Evolutionary conservation across 2,113 vertebrate genomes (phyloP), one percentile per base, ranked within the genome.

Genomic region (Marcusenius ussheri): DNA sequence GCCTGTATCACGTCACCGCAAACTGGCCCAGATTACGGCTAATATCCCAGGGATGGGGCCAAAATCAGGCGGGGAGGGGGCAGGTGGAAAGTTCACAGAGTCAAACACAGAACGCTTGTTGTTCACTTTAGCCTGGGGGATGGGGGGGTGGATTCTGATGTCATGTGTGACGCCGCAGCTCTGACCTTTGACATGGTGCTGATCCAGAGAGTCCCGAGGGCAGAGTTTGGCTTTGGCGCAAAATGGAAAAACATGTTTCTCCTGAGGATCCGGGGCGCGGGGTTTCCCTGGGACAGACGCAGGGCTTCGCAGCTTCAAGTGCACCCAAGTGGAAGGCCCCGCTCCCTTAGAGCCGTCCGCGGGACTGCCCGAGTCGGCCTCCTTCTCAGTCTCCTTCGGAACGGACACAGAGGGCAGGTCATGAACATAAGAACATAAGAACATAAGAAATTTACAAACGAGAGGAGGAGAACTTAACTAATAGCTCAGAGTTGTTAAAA

Each of bases 151-250:
- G 45, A n/a, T 47, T 47, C 45, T 84, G 83, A 87, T 53, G 47
- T 84, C 85, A 87, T 27, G 85, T 51, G 35, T 27, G 49, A 35
- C 27, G 10, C 50, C 15, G n/a, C 5, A 53, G 50, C n/a, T 62
- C 95, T 95, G 88, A 96, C 95, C 95, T 93, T 92, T 93, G 88
- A 83, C 88, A 39, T 58, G 46, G 6, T 80, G 92, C 3, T 91
- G 24, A 35, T 93, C 94, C 39, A 90, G 91, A 45, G 91, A 87
- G 31, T 94, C 93, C 56, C 92, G 89, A n/a, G 92, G 89, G 47
- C n/a, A 62, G 49, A 89, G 91, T 35, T 88, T 92, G 53, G 87
- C 88, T 90, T 90, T 93, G 90, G 89, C 39, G 35, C 90, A 86
- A 4, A 89, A 17, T 5, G 91, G 89, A 8, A 89, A 89, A 89